Percentiles rank a stretch among this genome's conserved stretches.
phyloP scores from a whole-genome alignment of 37 sponge, comb jelly and placozoan species.

The Ianthella basta region DNA sequence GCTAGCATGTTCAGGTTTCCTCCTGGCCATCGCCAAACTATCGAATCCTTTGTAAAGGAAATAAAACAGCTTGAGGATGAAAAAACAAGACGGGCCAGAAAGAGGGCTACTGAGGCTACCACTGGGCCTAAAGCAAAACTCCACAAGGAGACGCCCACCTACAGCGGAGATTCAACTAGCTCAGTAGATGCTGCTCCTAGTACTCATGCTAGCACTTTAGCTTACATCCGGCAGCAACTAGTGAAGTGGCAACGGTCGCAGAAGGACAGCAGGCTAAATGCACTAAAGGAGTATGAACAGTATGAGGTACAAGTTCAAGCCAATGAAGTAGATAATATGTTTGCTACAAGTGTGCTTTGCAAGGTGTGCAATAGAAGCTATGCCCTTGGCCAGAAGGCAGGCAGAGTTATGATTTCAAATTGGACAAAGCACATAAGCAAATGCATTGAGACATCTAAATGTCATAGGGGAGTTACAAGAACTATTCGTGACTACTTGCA shows the following conservation, averaged over 20 bases:
- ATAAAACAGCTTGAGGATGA: background rate
- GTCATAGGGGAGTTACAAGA: background rate
- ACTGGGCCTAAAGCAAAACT: background rate
- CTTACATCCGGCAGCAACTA: conserved; percentile 24
- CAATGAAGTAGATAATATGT: background rate
- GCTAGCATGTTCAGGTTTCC: conserved; percentile 23
- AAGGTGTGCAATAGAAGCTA: background rate
- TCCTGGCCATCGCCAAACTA: conserved; percentile 33
- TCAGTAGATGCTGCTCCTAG: background rate
- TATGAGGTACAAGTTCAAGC: background rate
- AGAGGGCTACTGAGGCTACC: background rate
- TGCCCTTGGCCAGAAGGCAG: conserved; percentile 17
- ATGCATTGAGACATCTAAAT: conserved; percentile 9
- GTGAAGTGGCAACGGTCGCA: conserved; percentile 27
- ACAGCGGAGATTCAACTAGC: background rate
- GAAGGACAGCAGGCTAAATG: background rate
- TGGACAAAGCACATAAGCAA: conserved; percentile 41
- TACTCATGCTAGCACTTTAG: background rate
- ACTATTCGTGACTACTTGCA: background rate
- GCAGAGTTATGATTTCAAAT: conserved; percentile 23
- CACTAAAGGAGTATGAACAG: conserved; percentile 35
- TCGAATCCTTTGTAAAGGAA: conserved; percentile 23
- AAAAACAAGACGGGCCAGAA: background rate
- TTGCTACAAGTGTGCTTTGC: conserved; percentile 2
- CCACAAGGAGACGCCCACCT: too few species aligned